Evolutionary conservation across 2,113 vertebrate genomes (phyloP).

Genomic region (Oreotragus oreotragus): DNA sequence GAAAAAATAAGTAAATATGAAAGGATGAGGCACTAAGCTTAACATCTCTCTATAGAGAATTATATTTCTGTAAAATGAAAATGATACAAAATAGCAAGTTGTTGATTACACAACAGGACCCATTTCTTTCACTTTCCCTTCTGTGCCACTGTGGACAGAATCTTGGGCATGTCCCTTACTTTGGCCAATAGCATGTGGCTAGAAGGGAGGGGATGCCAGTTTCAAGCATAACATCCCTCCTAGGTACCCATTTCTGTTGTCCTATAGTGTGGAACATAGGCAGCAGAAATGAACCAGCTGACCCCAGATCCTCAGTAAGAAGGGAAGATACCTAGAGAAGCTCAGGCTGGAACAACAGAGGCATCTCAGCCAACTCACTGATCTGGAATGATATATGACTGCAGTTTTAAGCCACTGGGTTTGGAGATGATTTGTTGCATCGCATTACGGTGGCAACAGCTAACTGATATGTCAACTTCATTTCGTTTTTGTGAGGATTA

Average conservation of each 20-base stretch:
- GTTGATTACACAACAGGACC: not conserved
- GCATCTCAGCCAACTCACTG: not conserved
- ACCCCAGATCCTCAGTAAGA: not conserved
- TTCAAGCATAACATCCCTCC: not conserved
- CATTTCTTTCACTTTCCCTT: not conserved
- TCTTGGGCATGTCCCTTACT: not conserved
- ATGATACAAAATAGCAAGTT: not conserved
- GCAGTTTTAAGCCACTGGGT: not conserved
- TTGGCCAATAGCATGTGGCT: not conserved
- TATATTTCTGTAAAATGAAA: not conserved
- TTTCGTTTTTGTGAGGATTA: not conserved
- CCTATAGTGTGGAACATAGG: accelerated
- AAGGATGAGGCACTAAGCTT: not conserved
- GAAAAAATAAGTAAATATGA: not conserved
- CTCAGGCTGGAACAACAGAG: not conserved
- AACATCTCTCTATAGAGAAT: not conserved
- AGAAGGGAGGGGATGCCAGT: accelerated
- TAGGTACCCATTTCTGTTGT: not conserved
- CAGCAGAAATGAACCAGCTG: not conserved
- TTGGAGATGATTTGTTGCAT: not conserved
- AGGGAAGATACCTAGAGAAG: not conserved
- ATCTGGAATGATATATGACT: not conserved
- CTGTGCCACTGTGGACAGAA: not conserved
- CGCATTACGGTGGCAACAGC: not conserved
- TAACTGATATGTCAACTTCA: not conserved